Base-by-base conservation (phyloP, 2,113 vertebrate genomes). In the Ciconia stormi region DNA sequence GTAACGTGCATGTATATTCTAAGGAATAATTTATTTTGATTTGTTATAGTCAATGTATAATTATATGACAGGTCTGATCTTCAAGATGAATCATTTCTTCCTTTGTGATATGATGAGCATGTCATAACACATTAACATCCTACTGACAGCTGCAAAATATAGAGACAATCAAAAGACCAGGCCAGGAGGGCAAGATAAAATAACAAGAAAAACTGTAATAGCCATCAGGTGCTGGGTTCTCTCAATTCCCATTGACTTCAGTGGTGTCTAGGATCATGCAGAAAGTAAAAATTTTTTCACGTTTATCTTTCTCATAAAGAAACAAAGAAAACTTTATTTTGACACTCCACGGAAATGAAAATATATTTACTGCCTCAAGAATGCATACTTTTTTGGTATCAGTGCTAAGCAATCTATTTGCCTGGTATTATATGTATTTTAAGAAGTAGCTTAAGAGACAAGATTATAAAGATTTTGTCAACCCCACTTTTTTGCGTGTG, bases 11-110 rank as follows among this genome's bases (percentile, higher is more conserved):
- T 52, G 56, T 74, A 70, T 83, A 89, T 67, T 89, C 40, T 67
- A 69, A 90, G 15, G 55, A 71, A 80, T 89, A 72, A 70, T 95
- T 93, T 95, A 59, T 95, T 93, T 96, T 91, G 30, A 91, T 96
- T 94, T 94, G 18, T 34, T 79, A 30, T 36, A 67, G 67, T 79
- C 72, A 87, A 71, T 55, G 25, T 49, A 40, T 77, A 91, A 92
- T 94, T 95, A 88, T 63, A 73, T 47, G 83, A 77, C 88, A 87
- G 25, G 49, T 79, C 22, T 78, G 20, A 71, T 94, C 65, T 85
- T 73, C 3, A 9, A 87, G 80, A 95, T 86, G 49, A 95, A 82
- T 56, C 2, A 30, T 87, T 84, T 91, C 89, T 80, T 96, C 42
- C 58, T 92, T 95, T 91, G 63, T 89, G 84, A 65, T 81, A 55